phyloP scores from a whole-genome alignment of 2,797 vertebrate genomes.

The Echeneis naucrates region DNA sequence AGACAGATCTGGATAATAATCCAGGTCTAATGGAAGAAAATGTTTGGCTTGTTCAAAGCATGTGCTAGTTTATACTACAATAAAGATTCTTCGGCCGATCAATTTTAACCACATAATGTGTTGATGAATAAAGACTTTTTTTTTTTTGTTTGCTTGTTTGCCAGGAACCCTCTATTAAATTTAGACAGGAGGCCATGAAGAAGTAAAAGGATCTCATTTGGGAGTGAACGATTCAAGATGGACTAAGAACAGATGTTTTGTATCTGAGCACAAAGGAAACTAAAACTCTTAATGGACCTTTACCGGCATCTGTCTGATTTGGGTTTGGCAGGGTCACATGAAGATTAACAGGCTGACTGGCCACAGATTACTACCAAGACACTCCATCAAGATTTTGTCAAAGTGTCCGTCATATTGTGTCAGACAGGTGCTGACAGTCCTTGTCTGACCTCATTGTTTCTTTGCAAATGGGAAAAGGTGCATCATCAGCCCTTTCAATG shows the following conservation, averaged over 20 bases:
- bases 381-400: conserved; percentile 52
- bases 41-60: too few species aligned
- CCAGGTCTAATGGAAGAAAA: too few species aligned
- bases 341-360: conserved; percentile 68
- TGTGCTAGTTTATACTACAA: background rate
- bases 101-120: background rate
- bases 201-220: conserved; percentile 1
- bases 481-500: conserved; percentile 72
- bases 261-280: conserved; percentile 44
- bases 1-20: too few species aligned
- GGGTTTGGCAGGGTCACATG: conserved; percentile 49
- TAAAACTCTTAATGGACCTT: conserved; percentile 46
- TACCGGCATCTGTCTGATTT: conserved; percentile 54
- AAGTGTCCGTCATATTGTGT: conserved; percentile 41
- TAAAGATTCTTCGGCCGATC: background rate
- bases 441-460: conserved; percentile 59
- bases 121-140: background rate
- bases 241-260: conserved; percentile 29
- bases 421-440: conserved; percentile 62
- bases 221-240: background rate
- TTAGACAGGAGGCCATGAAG: background rate
- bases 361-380: conserved; percentile 65
- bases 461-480: conserved; percentile 58
- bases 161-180: background rate
- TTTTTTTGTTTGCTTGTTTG: background rate